These are phyloP conservation scores for Drosophila pachea DNA, from an alignment of 1,140 invertebrate genomes.

Conservation along the genomic window DNA sequence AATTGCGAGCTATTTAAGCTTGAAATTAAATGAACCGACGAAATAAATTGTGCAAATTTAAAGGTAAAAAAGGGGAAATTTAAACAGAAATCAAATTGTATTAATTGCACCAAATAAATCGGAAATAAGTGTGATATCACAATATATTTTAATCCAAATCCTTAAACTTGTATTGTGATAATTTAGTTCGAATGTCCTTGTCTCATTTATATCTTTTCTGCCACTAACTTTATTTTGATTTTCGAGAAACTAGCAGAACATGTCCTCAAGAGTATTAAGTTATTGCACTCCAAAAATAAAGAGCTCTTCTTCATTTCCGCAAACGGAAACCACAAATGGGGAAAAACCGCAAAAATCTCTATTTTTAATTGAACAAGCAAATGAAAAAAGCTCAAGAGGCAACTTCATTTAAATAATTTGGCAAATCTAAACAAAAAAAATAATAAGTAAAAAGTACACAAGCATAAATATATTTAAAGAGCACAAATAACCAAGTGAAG, in stretches of 20 bases:
- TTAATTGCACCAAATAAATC: neutral
- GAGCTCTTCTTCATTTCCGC: neutral
- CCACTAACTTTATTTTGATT: too few relatives aligned
- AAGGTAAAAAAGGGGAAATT: neutral
- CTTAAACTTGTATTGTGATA: too few relatives aligned
- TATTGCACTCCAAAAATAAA: neutral
- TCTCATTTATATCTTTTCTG: too few relatives aligned
- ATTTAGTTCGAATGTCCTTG: too few relatives aligned
- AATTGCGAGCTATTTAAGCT: neutral
- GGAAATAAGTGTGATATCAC: too few relatives aligned
- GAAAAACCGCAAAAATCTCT: neutral
- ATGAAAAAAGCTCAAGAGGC: neutral
- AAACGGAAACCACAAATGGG: slow-evolving; percentile 3
- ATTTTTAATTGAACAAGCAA: neutral
- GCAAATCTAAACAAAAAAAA: neutral
- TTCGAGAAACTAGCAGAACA: neutral
- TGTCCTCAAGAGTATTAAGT: neutral
- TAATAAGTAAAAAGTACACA: neutral
- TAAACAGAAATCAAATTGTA: neutral
- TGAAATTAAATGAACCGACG: neutral
- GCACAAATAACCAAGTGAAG: too few relatives aligned
- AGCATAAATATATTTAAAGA: too few relatives aligned
- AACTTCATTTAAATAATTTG: neutral
- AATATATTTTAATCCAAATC: too few relatives aligned
- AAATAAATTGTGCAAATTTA: neutral